Conservation (phyloP, 2,797 vertebrate species). For the Poeciliopsis presidionis region DNA sequence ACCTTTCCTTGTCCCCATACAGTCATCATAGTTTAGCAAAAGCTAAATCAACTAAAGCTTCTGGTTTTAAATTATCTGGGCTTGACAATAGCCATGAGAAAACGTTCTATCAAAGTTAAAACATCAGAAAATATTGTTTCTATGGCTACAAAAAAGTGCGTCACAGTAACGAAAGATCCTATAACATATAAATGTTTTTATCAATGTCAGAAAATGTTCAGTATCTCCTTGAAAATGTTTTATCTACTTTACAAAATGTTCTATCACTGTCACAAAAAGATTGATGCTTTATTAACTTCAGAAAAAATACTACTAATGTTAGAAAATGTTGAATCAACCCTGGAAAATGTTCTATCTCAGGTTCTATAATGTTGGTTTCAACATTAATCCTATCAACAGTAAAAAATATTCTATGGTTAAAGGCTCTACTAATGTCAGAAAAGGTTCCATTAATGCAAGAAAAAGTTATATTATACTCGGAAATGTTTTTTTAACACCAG, state of each 20-base stretch:
- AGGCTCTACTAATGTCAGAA: neutral
- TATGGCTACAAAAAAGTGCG: neutral
- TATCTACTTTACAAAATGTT: neutral
- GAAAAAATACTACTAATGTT: neutral
- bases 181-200: neutral
- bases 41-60: neutral
- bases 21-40: neutral
- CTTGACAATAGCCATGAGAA: neutral
- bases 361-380: neutral
- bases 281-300: neutral
- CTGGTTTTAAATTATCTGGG: neutral
- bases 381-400: neutral
- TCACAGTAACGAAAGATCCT: neutral
- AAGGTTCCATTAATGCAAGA: neutral
- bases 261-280: neutral
- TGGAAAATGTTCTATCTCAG: neutral
- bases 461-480: neutral
- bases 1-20: neutral
- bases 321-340: neutral
- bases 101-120: no score
- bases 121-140: neutral
- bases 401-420: neutral
- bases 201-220: neutral
- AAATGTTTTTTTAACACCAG: neutral
- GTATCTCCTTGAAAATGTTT: neutral